Percentiles rank a stretch among this genome's conserved stretches.
Evolutionary conservation across 2,888 invertebrate genomes (phyloP).

Genomic region (Abrostola tripartita): DNA sequence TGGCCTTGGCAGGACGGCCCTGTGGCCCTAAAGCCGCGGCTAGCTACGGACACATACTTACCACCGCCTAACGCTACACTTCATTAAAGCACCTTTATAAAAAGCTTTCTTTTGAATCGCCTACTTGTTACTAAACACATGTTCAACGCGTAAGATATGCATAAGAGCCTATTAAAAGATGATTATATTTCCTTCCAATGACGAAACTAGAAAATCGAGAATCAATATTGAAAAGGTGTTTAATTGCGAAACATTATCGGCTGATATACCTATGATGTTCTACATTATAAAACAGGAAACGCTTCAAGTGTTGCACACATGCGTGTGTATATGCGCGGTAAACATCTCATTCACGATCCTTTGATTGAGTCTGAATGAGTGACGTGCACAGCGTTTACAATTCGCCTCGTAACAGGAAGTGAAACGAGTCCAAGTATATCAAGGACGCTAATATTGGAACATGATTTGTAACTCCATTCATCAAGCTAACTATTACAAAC

Average conservation of each 20-base stretch:
- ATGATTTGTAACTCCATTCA: slow-evolving; percentile 70
- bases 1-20: slow-evolving; percentile 83
- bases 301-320: slow-evolving; percentile 67
- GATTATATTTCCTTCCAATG: slow-evolving; percentile 18
- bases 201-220: slow-evolving; percentile 36
- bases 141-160: slow-evolving; percentile 20
- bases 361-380: slow-evolving; percentile 86
- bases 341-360: slow-evolving; percentile 86
- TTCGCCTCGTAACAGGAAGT: slow-evolving; percentile 82
- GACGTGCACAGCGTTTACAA: slow-evolving; percentile 85
- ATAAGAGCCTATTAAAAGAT: slow-evolving; percentile 11
- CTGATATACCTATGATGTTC: slow-evolving; percentile 44
- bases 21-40: slow-evolving; percentile 60
- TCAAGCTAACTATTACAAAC: slow-evolving; percentile 52
- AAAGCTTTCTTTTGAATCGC: slow-evolving; percentile 24
- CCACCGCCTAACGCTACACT: slow-evolving; percentile 36
- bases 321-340: slow-evolving; percentile 70
- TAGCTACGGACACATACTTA: slow-evolving; percentile 48
- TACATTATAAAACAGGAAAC: slow-evolving; percentile 76
- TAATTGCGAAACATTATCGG: slow-evolving; percentile 33
- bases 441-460: slow-evolving; percentile 82
- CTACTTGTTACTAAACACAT: slow-evolving; percentile 23
- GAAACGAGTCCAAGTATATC: slow-evolving; percentile 82
- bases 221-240: slow-evolving; percentile 19
- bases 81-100: slow-evolving; percentile 28